Percentiles rank a stretch among this genome's conserved stretches.
Evolutionary conservation across 2,888 invertebrate genomes (phyloP).

Genomic region (Bombylius major): DNA sequence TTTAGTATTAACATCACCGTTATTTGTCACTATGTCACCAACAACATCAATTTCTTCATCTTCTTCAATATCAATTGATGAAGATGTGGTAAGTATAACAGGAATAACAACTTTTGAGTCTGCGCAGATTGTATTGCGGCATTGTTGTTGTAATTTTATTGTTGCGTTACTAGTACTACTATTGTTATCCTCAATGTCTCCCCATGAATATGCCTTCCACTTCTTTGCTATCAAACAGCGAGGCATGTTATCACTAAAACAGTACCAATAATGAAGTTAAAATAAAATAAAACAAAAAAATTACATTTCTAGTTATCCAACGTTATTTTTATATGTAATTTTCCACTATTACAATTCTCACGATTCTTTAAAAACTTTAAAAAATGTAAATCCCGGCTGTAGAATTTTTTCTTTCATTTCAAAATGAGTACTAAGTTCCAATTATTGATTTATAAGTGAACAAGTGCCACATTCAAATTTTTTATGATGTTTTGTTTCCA

Average conservation of each 20-base stretch:
- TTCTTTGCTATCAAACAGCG: conserved; percentile 93
- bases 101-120: conserved; percentile 18
- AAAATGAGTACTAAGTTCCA: too few relatives aligned
- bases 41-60: conserved; percentile 82
- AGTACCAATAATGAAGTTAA: not conserved
- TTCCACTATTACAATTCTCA: too few relatives aligned
- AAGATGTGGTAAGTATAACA: conserved; percentile 10
- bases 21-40: conserved; percentile 42
- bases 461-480: too few relatives aligned
- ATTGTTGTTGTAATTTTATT: conserved; percentile 10
- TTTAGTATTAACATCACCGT: conserved; percentile 10
- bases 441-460: too few relatives aligned
- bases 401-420: too few relatives aligned
- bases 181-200: conserved; percentile 40
- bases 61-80: conserved; percentile 47
- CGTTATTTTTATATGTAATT: too few relatives aligned
- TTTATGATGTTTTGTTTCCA: too few relatives aligned
- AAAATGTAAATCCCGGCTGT: too few relatives aligned
- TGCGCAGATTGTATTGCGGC: not conserved
- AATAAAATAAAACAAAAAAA: too few relatives aligned
- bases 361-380: too few relatives aligned
- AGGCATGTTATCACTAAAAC: conserved; percentile 48
- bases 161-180: conserved; percentile 6
- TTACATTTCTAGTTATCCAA: too few relatives aligned
- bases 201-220: conserved; percentile 80